Evolutionary conservation across 2,888 invertebrate genomes (phyloP).

Genomic region (Nemoura dubitans): DNA sequence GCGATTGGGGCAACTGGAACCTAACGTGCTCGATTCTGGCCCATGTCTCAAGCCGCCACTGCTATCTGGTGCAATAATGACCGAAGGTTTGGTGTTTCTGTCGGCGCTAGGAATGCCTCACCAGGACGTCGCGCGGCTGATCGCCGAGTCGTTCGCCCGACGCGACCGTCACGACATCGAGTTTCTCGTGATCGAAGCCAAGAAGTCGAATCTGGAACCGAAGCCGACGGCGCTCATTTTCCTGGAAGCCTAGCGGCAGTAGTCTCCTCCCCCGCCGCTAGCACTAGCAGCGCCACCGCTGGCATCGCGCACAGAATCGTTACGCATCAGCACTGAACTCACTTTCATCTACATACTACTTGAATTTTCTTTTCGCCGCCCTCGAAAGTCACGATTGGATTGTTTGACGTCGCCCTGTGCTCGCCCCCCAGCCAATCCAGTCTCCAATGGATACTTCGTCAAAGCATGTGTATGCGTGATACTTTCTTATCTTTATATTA

Average conservation of each 20-base stretch:
- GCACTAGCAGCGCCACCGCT: neutral
- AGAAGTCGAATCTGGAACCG: constrained; percentile 90
- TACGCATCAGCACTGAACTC: neutral
- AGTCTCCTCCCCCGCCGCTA: constrained; percentile 58
- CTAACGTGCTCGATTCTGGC: no score
- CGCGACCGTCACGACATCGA: constrained; percentile 89
- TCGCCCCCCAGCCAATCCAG: neutral
- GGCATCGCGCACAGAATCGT: neutral
- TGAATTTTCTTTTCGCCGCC: neutral
- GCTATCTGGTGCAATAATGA: no score
- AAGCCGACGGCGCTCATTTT: constrained; percentile 91
- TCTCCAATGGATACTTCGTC: neutral
- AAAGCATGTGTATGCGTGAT: neutral
- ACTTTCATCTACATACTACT: neutral
- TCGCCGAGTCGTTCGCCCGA: constrained; percentile 93
- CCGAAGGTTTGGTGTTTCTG: no score
- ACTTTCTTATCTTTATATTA: constrained; percentile 7
- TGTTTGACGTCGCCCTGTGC: neutral
- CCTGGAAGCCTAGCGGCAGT: constrained; percentile 84
- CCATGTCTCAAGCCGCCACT: no score
- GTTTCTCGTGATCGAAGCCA: constrained; percentile 92
- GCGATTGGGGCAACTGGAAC: no score
- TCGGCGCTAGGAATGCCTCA: constrained; percentile 77
- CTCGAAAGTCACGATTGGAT: neutral
- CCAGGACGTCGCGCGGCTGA: constrained; percentile 89